Evolutionary conservation across 1,140 invertebrate genomes (phyloP).

Genomic region (Ceratoteleas bidentatus): DNA sequence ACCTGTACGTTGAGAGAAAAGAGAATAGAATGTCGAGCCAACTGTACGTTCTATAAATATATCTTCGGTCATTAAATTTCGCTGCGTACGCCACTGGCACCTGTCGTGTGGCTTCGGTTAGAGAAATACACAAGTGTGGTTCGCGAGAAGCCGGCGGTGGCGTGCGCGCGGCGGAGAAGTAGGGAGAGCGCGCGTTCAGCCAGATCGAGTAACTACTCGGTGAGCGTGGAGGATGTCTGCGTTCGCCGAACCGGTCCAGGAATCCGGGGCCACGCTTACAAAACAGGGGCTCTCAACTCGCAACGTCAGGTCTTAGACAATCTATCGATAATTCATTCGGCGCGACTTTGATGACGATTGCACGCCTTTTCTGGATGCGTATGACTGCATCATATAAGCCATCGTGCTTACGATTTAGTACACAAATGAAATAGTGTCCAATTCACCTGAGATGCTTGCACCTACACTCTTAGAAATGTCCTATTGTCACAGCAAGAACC

Average conservation of each 20-base stretch:
- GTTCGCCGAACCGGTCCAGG: conserved; percentile 77
- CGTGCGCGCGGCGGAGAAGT: background rate
- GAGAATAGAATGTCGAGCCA: conserved; percentile 49
- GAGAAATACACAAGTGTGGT: conserved; percentile 54
- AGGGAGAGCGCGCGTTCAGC: conserved; percentile 7
- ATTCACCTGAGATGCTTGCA: too few relatives aligned
- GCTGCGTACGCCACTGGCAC: conserved; percentile 77
- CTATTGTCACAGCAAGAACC: too few relatives aligned
- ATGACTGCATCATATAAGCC: conserved; percentile 36
- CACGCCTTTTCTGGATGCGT: conserved; percentile 46
- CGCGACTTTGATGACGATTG: conserved; percentile 58
- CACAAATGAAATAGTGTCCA: too few relatives aligned
- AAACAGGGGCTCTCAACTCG: conserved; percentile 75
- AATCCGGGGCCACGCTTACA: conserved; percentile 80
- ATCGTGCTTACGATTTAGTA: too few relatives aligned
- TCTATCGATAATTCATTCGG: conserved; percentile 30
- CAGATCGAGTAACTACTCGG: conserved; percentile 37
- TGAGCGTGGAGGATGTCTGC: conserved; percentile 33
- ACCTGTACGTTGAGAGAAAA: conserved; percentile 21
- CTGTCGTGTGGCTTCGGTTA: conserved; percentile 77
- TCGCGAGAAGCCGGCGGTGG: conserved; percentile 13
- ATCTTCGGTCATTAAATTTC: conserved; percentile 73
- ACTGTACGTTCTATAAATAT: conserved; percentile 74
- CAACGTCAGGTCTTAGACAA: background rate
- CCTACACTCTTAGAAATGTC: too few relatives aligned